Conservation (phyloP, 2,113 vertebrate species). For the Nyctibius bracteatus region DNA sequence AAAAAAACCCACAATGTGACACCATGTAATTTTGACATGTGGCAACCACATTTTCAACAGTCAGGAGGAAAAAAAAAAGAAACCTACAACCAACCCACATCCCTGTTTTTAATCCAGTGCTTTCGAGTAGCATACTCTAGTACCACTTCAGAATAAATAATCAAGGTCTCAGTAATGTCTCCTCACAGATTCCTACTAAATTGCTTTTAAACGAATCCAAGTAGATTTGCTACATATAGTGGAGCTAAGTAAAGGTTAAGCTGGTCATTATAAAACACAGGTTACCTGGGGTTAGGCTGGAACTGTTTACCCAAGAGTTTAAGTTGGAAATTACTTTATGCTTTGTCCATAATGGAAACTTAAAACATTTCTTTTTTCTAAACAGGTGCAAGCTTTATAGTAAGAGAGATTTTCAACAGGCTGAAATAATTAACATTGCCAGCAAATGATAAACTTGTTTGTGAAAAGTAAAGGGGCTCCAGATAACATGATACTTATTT, state of each 20-base stretch:
- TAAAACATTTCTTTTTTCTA: background rate
- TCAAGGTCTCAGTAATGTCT: background rate
- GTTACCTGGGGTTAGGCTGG: background rate
- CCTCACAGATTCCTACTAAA: background rate
- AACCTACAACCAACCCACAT: background rate
- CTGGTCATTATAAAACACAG: background rate
- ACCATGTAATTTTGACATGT: background rate
- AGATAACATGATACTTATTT: background rate
- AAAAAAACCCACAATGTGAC: background rate
- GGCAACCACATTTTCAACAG: slow-evolving; percentile 16
- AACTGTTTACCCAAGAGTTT: slow-evolving; percentile 1
- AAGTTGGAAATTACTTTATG: slow-evolving; percentile 20
- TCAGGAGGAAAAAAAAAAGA: background rate
- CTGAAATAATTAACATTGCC: background rate
- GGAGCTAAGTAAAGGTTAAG: slow-evolving; percentile 30
- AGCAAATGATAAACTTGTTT: background rate
- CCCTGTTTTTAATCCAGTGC: background rate
- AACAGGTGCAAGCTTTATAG: background rate
- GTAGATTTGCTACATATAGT: background rate
- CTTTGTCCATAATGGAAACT: background rate
- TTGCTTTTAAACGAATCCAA: background rate
- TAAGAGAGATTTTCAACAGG: background rate
- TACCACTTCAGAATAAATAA: slow-evolving; percentile 21
- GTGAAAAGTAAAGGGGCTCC: background rate
- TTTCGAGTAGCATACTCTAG: background rate